These are phyloP conservation scores for Embidobia sp. DNA, from an alignment of 2,888 invertebrate species.

Conservation along the genomic window DNA sequence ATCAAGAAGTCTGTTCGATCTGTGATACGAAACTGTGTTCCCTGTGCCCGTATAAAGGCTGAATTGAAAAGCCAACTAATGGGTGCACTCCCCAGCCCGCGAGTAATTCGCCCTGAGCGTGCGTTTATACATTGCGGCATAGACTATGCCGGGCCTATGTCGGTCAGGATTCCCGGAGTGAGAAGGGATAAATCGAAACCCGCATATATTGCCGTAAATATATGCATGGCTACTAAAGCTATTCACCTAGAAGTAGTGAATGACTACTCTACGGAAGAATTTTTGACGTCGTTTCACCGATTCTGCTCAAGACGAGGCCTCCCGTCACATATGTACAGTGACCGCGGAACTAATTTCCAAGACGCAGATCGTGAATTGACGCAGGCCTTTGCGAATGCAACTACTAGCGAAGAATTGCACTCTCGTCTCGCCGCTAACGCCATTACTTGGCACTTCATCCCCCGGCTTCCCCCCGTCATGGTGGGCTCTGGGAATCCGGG, in stretches of 20 bases:
- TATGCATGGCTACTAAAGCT: not conserved
- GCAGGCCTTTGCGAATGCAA: not conserved
- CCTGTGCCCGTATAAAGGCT: not conserved
- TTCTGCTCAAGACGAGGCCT: not conserved
- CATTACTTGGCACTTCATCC: too few species aligned
- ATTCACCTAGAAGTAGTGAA: not conserved
- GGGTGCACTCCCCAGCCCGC: constrained; percentile 1
- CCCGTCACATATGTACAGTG: too few species aligned
- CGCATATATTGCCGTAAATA: not conserved
- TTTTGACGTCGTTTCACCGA: not conserved
- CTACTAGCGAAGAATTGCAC: not conserved
- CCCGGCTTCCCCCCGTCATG: not conserved
- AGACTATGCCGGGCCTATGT: constrained; percentile 27
- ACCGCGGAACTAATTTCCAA: too few species aligned
- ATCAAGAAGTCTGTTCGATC: not conserved
- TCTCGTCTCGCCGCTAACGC: not conserved
- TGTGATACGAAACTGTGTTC: not conserved
- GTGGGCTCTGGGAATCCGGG: not conserved
- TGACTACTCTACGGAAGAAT: not conserved
- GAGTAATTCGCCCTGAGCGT: not conserved
- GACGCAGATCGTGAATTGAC: too few species aligned
- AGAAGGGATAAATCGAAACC: not conserved
- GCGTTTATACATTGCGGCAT: constrained; percentile 37
- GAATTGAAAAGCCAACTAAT: too few species aligned
- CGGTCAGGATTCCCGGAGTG: not conserved